Conservation (phyloP, 2,888 invertebrate species). For the Tethea ocularis region DNA sequence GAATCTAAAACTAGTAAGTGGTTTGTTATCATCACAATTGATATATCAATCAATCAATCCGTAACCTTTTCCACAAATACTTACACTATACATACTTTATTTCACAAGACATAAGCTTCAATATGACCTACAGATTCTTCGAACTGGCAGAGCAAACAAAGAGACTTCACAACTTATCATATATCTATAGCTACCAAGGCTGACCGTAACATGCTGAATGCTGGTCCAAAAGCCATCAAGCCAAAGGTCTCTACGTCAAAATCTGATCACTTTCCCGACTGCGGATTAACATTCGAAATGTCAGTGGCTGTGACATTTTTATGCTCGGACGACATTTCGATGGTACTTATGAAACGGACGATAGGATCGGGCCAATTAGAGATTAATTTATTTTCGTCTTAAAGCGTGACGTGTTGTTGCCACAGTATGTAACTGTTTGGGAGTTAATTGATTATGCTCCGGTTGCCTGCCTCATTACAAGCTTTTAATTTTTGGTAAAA, state of each 20-base stretch:
- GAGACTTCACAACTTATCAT: constrained; percentile 21
- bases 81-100: neutral
- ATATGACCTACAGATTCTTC: neutral
- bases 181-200: constrained; percentile 25
- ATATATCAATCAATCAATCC: neutral
- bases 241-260: constrained; percentile 49
- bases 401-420: constrained; percentile 4
- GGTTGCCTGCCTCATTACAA: no score
- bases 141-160: constrained; percentile 12
- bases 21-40: neutral
- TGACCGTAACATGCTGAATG: constrained; percentile 7
- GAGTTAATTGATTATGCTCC: neutral
- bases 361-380: constrained; percentile 78
- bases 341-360: constrained; percentile 62
- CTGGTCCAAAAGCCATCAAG: constrained; percentile 19
- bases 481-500: no score
- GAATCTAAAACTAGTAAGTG: no score
- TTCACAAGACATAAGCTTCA: neutral
- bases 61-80: neutral
- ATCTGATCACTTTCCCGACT: constrained; percentile 73
- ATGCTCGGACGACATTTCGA: constrained; percentile 76
- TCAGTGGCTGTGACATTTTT: constrained; percentile 80
- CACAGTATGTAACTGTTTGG: constrained; percentile 6
- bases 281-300: constrained; percentile 80
- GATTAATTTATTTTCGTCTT: constrained; percentile 67